These are phyloP conservation scores for Takifugu rubripes DNA, from an alignment of 2,797 vertebrate species.

Conservation along the genomic window DNA sequence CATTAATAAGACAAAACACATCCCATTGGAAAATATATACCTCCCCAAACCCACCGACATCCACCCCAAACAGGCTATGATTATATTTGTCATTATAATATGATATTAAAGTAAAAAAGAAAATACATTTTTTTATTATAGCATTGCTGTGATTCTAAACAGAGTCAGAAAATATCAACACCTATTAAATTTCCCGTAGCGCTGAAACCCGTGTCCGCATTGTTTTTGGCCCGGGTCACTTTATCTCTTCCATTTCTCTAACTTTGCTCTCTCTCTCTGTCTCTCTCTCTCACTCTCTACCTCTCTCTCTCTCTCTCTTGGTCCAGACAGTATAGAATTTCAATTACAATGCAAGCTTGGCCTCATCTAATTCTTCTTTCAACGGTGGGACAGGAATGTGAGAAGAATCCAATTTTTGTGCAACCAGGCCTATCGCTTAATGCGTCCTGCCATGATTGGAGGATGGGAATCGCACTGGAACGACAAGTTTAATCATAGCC, in stretches of 20 bases:
- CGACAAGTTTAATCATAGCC: slow-evolving; percentile 70
- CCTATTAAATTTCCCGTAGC: slow-evolving; percentile 38
- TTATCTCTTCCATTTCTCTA: slow-evolving; percentile 20
- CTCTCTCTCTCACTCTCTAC: not conserved
- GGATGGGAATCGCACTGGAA: slow-evolving; percentile 57
- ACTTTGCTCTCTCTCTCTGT: slow-evolving; percentile 26
- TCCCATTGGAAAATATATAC: slow-evolving; percentile 69
- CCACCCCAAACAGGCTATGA: slow-evolving; percentile 46
- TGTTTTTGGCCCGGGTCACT: slow-evolving; percentile 29
- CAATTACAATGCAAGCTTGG: slow-evolving; percentile 63
- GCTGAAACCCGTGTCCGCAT: slow-evolving; percentile 31
- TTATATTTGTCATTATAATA: slow-evolving; percentile 60
- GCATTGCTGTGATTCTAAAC: slow-evolving; percentile 35
- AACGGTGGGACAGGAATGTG: slow-evolving; percentile 55
- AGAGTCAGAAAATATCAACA: slow-evolving; percentile 53
- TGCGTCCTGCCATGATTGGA: slow-evolving; percentile 51
- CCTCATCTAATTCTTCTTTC: slow-evolving; percentile 58
- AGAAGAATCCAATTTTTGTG: slow-evolving; percentile 69
- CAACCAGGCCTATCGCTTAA: slow-evolving; percentile 65
- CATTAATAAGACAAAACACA: slow-evolving; percentile 69
- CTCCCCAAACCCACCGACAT: slow-evolving; percentile 22
- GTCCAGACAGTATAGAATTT: slow-evolving; percentile 56
- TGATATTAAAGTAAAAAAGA: slow-evolving; percentile 22
- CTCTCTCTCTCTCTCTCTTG: slow-evolving; percentile 13
- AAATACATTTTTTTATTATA: slow-evolving; percentile 31